These are phyloP conservation scores for Apamea epomidion DNA, from an alignment of 2,888 invertebrate genomes.

Conservation along the genomic window DNA sequence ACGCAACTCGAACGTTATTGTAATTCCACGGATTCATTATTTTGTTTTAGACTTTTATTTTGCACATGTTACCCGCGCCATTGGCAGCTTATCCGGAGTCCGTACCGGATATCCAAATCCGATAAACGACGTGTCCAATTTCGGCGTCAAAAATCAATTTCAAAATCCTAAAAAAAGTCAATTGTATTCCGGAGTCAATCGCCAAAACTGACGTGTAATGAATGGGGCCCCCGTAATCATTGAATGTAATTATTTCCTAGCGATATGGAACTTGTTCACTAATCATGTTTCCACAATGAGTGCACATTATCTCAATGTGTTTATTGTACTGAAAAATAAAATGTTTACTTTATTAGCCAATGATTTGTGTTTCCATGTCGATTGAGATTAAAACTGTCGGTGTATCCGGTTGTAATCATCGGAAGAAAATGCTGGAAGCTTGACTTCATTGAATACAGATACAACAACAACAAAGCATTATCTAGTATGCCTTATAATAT, in stretches of 20 bases:
- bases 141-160: slow-evolving; percentile 46
- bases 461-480: not conserved
- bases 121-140: slow-evolving; percentile 52
- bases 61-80: slow-evolving; percentile 15
- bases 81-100: slow-evolving; percentile 18
- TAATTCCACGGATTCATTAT: not conserved
- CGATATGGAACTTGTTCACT: slow-evolving; percentile 44
- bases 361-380: slow-evolving; percentile 45
- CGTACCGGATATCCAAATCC: slow-evolving; percentile 43
- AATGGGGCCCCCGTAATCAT: slow-evolving; percentile 37
- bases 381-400: slow-evolving; percentile 42
- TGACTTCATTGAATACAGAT: slow-evolving; percentile 1
- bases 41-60: slow-evolving; percentile 32
- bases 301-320: slow-evolving; percentile 46
- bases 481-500: not conserved
- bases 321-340: slow-evolving; percentile 44
- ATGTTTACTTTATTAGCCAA: slow-evolving; percentile 43
- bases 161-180: slow-evolving; percentile 36
- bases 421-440: slow-evolving; percentile 8
- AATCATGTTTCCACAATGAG: slow-evolving; percentile 49
- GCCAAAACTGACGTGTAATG: slow-evolving; percentile 32
- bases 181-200: slow-evolving; percentile 36
- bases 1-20: not conserved
- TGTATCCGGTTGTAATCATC: slow-evolving; percentile 26
- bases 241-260: slow-evolving; percentile 49